These are phyloP conservation scores for Halotydeus destructor DNA, from an alignment of 1,140 invertebrate genomes.

Conservation along the genomic window DNA sequence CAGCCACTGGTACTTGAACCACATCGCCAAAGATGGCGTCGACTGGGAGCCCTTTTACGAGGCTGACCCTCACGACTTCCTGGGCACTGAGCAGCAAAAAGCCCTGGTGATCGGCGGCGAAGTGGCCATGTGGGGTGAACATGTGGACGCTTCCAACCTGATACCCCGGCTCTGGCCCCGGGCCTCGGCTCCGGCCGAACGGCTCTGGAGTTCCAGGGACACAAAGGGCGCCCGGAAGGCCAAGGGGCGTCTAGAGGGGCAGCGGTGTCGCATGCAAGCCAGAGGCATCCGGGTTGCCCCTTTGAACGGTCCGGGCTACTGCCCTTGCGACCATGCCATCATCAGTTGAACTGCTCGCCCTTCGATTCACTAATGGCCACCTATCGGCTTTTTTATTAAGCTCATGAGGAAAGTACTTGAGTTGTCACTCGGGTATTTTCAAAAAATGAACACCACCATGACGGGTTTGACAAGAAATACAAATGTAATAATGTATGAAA, in stretches of 20 bases:
- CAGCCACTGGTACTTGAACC: slow-evolving; percentile 24
- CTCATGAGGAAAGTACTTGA: no score
- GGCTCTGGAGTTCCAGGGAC: slow-evolving; percentile 14
- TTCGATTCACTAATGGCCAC: no score
- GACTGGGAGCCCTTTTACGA: slow-evolving; percentile 24
- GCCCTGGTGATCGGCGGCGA: slow-evolving; percentile 22
- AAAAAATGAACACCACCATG: no score
- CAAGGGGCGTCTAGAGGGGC: neutral
- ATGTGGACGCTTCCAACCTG: slow-evolving; percentile 24
- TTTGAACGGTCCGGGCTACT: slow-evolving; percentile 28
- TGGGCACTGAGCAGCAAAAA: slow-evolving; percentile 4
- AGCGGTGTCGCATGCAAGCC: slow-evolving; percentile 6
- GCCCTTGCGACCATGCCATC: slow-evolving; percentile 19
- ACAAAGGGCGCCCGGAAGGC: neutral
- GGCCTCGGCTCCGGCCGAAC: slow-evolving; percentile 20
- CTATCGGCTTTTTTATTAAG: no score
- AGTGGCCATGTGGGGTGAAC: slow-evolving; percentile 24
- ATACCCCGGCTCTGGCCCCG: slow-evolving; percentile 15
- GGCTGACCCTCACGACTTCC: slow-evolving; percentile 6
- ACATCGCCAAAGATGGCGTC: slow-evolving; percentile 26
- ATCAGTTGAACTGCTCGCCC: no score
- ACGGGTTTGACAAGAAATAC: no score
- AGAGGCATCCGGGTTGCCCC: slow-evolving; percentile 42
- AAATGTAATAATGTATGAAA: no score
- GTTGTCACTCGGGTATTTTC: no score